A percentile compares a stretch with the other conserved stretches of the same genome.
Evolutionary conservation across 2,113 vertebrate species (phyloP).

Genomic region (Dicerorhinus sumatrensis): DNA sequence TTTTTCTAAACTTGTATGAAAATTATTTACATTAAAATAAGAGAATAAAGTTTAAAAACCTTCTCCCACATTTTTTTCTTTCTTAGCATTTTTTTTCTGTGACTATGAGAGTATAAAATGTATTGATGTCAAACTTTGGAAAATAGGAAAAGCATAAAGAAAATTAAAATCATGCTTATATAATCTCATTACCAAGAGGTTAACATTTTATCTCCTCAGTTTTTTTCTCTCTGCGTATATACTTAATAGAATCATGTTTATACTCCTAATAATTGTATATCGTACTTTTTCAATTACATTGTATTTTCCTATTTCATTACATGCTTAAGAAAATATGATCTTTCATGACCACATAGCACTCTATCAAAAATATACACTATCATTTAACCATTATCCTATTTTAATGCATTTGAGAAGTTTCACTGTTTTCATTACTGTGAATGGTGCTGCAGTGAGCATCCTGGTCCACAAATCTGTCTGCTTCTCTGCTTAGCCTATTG

Average conservation of each 20-base stretch:
- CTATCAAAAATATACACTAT: neutral
- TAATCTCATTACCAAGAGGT: neutral
- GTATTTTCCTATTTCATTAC: neutral
- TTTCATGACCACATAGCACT: neutral
- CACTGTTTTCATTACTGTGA: neutral
- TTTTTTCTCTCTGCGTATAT: neutral
- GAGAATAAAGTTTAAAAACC: neutral
- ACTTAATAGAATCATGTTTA: neutral
- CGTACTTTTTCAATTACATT: neutral
- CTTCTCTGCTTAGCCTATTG: neutral
- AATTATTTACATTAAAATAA: neutral
- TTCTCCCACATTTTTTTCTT: neutral
- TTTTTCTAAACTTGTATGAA: neutral
- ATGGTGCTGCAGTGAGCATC: neutral
- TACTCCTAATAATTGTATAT: neutral
- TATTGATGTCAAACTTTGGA: neutral
- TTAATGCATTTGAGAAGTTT: neutral
- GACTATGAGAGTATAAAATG: neutral
- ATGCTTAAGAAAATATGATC: neutral
- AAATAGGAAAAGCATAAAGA: neutral
- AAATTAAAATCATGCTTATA: neutral
- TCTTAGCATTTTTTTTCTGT: neutral
- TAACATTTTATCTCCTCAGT: neutral
- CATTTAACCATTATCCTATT: neutral
- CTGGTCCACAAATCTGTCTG: neutral